Evolutionary conservation across 2,888 invertebrate genomes (phyloP), one percentile per base, ranked within the genome.

Genomic region (Frankliniella intonsa): DNA sequence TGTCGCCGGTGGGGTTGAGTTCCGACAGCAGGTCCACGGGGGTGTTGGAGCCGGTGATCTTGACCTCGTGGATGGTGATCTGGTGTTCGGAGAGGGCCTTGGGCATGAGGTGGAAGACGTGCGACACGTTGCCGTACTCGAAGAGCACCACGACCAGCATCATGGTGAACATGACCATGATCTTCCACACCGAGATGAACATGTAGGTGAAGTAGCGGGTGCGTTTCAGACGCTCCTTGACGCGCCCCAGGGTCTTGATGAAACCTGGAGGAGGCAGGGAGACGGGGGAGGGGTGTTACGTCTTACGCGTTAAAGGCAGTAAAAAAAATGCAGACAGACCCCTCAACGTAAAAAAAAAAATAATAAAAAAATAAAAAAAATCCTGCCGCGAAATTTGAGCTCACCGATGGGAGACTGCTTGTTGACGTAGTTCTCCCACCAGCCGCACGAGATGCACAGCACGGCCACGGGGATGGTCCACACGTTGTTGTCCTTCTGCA

Each of bases 391-490:
- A n/a, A n/a, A 5, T 79, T 14, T 10, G 22, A 50, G 84, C 88
- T 88, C 87, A 93, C 93, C 93, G 84, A 97, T 91, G 0, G 96
- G 94, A 82, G 97, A 97, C 85, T 95, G 92, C 83, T 92, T 91
- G 83, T 95, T 94, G 0, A 97, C 95, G 87, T 96, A 99, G 88
- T 99, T 99, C 88, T 99, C 98, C 99, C 99, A 99, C 97, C 98
- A 98, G 49, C 96, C 96, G 69, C 96, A 91, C 0, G 98, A 98
- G 84, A 97, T 94, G 85, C 97, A 91, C 82, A 97, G 88, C 65
- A 97, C 91, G 0, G 97, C 91, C 0, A 96, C 90, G 0, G 98
- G 97, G 85, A 98, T 95, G 80, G 96, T 90, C 95, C 95, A 96
- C 69, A 96, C 84, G 84, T 92, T 14, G 38, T 2, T 38, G 38